phyloP scores from a whole-genome alignment of 2,797 vertebrate species.

The Moxostoma hubbsi region DNA sequence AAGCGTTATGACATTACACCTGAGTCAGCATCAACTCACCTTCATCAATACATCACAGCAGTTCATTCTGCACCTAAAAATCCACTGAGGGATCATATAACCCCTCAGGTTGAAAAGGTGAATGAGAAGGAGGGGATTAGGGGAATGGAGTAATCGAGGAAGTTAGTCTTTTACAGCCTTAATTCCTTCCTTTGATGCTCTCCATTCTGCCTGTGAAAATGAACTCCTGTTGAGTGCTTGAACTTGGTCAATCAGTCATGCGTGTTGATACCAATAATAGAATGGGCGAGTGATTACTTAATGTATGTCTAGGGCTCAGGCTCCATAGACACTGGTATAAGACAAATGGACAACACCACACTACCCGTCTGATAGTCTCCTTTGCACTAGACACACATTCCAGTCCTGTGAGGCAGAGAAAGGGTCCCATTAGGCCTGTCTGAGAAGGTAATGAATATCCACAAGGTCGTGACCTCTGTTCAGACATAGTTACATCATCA shows the following conservation, averaged over 20 bases:
- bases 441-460: conserved; percentile 57
- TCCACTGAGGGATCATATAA: conserved; percentile 39
- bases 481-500: conserved; percentile 60
- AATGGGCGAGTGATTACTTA: conserved; percentile 50
- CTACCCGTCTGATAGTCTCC: conserved; percentile 18
- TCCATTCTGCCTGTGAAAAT: conserved; percentile 35
- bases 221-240: conserved; percentile 37
- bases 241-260: conserved; percentile 25
- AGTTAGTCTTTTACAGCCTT: conserved; percentile 28
- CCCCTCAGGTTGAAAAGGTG: conserved; percentile 53
- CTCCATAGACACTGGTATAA: conserved; percentile 16
- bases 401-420: conserved; percentile 38
- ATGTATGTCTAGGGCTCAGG: conserved; percentile 33
- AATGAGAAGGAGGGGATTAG: conserved; percentile 48
- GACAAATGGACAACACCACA: conserved; percentile 32
- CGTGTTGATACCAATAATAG: conserved; percentile 51
- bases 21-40: conserved; percentile 52
- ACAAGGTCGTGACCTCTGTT: conserved; percentile 52
- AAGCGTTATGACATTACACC: conserved; percentile 47
- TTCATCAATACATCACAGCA: conserved; percentile 45
- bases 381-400: conserved; percentile 51
- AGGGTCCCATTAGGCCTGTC: conserved; percentile 54
- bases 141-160: conserved; percentile 5
- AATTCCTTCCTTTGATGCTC: conserved; percentile 36
- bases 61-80: conserved; percentile 28